These are phyloP conservation scores for Philereme transversata DNA, from an alignment of 2,888 invertebrate species.

Conservation along the genomic window DNA sequence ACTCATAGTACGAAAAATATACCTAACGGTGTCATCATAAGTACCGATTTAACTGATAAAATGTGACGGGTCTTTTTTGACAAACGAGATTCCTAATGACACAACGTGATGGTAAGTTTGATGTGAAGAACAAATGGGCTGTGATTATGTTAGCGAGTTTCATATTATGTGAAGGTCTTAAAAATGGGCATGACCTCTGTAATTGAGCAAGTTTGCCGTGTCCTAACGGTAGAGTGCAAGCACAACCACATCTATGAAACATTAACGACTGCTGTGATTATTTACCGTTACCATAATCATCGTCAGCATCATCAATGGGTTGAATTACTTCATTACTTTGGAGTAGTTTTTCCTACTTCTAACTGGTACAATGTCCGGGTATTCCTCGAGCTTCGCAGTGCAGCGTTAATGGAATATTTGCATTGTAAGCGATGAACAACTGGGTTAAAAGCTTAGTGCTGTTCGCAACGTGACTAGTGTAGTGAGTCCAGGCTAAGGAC, in stretches of 20 bases:
- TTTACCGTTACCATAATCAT: conserved; percentile 42
- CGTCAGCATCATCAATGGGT: conserved; percentile 32
- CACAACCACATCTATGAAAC: conserved; percentile 28
- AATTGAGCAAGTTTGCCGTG: conserved; percentile 35
- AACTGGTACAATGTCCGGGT: conserved; percentile 48
- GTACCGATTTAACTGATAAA: conserved; percentile 46
- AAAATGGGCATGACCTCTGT: conserved; percentile 32
- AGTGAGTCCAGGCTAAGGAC: conserved; percentile 39
- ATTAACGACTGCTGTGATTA: conserved; percentile 35
- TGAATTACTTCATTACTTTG: conserved; percentile 9
- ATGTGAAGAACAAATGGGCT: conserved; percentile 14
- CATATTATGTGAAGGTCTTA: conserved; percentile 15
- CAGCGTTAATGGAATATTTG: conserved; percentile 62
- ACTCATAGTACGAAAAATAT: conserved; percentile 43
- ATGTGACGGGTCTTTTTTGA: conserved; percentile 33
- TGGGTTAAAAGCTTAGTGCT: conserved; percentile 73
- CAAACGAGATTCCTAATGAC: conserved; percentile 30
- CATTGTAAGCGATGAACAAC: conserved; percentile 56
- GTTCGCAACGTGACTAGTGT: conserved; percentile 43
- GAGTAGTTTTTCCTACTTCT: conserved; percentile 12
- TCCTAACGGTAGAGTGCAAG: conserved; percentile 31
- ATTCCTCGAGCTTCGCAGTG: conserved; percentile 45
- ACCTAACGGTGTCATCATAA: conserved; percentile 50
- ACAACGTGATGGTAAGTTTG: conserved; percentile 15
- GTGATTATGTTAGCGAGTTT: conserved; percentile 3